Evolutionary conservation across 2,888 invertebrate genomes (phyloP), one percentile per base, ranked within the genome.

Genomic region (Mamestra brassicae): DNA sequence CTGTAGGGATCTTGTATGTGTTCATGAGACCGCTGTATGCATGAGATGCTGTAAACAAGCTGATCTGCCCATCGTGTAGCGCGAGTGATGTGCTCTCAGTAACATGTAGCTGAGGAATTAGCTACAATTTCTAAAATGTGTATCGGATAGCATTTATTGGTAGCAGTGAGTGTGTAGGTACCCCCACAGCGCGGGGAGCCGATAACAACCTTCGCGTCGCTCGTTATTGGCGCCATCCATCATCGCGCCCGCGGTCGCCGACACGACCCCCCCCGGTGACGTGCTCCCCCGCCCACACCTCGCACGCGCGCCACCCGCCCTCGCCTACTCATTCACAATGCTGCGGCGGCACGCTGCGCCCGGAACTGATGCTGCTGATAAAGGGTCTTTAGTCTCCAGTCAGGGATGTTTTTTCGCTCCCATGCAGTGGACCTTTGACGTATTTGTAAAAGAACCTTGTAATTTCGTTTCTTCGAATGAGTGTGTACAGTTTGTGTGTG

Each of bases 141-240:
- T 61, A 38, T 62, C n/a, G 26, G 57, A 26, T n/a, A 38, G n/a
- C 55, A 26, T 15, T 15, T 36, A 38, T 57, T 26, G 38, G 26
- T 47, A 10, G 61, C 38, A n/a, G 54, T 17, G 45, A 3, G 78
- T 3, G 1, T 8, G 50, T 7, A 42, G 64, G 15, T 34, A 17
- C n/a, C n/a, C n/a, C n/a, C n/a, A n/a, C n/a, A n/a, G 79, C 55
- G 75, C 64, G 80, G 63, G 76, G 75, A 69, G 80, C 71, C 85
- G 86, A 80, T 89, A 87, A 89, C 90, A 89, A 90, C 71, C 83
- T 80, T 75, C 75, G 74, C 87, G 87, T 79, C 78, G 89, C 89
- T 92, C 92, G 92, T 94, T 95, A 95, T 93, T 93, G 91, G 90
- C 88, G 90, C 88, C 94, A 95, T 95, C 94, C 93, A 95, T 95